Percentiles rank a stretch among this genome's conserved stretches.
These are phyloP conservation scores for Synanthedon vespiformis DNA, from an alignment of 2,888 invertebrate genomes.

Conservation along the genomic window DNA sequence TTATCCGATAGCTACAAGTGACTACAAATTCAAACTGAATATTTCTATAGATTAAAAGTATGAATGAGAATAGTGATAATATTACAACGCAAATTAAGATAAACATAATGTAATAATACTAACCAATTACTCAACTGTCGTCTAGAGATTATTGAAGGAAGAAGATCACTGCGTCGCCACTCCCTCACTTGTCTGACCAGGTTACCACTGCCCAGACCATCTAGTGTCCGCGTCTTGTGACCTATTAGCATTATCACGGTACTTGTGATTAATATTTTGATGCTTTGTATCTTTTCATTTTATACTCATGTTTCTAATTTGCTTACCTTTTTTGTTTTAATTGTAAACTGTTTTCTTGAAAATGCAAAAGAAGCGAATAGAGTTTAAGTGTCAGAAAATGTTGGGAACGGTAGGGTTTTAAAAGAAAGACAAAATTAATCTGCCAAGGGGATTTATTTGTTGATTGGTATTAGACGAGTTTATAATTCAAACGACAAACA, in stretches of 20 bases:
- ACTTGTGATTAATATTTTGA: background rate
- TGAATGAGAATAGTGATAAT: no score
- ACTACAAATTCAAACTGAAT: no score
- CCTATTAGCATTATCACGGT: conserved; percentile 25
- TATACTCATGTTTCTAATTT: background rate
- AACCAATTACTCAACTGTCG: conserved; percentile 11
- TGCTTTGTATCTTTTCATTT: background rate
- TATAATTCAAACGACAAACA: background rate
- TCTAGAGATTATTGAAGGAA: conserved; percentile 28
- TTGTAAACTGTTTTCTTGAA: no score
- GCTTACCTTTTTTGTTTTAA: background rate
- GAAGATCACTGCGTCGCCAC: conserved; percentile 39
- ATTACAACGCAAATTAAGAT: no score
- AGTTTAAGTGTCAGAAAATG: no score
- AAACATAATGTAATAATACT: background rate
- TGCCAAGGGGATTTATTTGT: background rate
- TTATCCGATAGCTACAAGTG: no score
- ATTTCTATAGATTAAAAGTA: no score
- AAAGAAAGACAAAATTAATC: background rate
- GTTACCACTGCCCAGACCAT: conserved; percentile 37
- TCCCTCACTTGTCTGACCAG: conserved; percentile 47
- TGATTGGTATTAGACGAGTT: background rate
- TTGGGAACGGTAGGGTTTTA: background rate
- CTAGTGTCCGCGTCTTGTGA: conserved; percentile 49
- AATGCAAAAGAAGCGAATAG: no score